These are phyloP conservation scores for Drosophila bunnanda DNA, from an alignment of 2,888 invertebrate species.

Conservation along the genomic window DNA sequence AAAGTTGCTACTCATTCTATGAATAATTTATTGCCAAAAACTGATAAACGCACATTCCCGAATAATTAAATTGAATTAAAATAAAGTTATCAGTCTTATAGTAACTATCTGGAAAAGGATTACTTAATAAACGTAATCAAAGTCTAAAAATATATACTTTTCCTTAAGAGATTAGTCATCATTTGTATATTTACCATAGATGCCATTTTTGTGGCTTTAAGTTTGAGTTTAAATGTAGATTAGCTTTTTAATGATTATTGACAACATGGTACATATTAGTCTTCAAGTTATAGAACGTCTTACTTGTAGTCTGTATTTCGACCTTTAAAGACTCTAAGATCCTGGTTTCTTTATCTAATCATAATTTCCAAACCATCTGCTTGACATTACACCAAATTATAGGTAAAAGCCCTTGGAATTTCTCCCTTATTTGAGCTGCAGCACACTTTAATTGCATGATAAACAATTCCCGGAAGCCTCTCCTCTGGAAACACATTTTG, in stretches of 20 bases:
- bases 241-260: neutral
- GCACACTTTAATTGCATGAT: constrained; percentile 1
- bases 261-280: too few species aligned
- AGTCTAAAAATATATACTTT: neutral
- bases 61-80: constrained; percentile 20
- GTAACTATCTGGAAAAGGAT: constrained; percentile 5
- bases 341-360: neutral
- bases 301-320: neutral
- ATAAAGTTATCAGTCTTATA: constrained; percentile 5
- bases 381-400: neutral
- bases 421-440: neutral
- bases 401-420: neutral
- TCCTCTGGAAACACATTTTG: neutral
- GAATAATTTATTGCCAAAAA: constrained; percentile 19
- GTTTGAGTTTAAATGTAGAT: too few species aligned
- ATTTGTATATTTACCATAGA: neutral
- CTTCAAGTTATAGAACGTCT: neutral
- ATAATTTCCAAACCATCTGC: constrained; percentile 14
- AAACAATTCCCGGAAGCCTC: constrained; percentile 20
- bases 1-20: neutral
- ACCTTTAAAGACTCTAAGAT: neutral
- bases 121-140: neutral
- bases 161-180: neutral
- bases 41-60: constrained; percentile 5
- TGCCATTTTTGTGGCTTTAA: neutral